Conservation (phyloP, 2,113 vertebrate species). For the Craseonycteris thonglongyai region DNA sequence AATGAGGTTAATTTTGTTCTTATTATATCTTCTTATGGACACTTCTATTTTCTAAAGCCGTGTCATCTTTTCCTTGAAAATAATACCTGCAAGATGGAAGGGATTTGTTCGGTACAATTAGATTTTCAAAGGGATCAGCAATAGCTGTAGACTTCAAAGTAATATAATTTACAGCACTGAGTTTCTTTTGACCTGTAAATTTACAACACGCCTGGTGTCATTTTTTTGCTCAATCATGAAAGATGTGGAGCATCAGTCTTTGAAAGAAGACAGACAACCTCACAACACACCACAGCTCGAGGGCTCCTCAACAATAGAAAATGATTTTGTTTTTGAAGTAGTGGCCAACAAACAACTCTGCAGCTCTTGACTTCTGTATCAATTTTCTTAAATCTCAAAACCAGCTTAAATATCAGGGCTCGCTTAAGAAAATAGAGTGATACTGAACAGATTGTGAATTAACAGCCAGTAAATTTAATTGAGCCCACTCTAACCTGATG, state of each 20-base stretch:
- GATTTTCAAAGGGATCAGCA: constrained; percentile 26
- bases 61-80: background rate
- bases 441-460: constrained; percentile 62
- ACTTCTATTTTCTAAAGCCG: background rate
- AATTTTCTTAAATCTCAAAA: constrained; percentile 47
- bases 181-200: constrained; percentile 9
- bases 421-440: background rate
- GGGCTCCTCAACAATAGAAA: background rate
- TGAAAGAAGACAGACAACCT: constrained; percentile 3
- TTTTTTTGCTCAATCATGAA: constrained; percentile 2
- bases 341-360: background rate
- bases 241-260: background rate
- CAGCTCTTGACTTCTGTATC: background rate
- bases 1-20: background rate
- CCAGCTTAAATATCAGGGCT: background rate
- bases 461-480: constrained; percentile 46
- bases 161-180: constrained; percentile 20
- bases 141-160: constrained; percentile 20
- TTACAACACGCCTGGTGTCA: background rate
- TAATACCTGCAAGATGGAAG: background rate
- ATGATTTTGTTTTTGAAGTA: constrained; percentile 36
- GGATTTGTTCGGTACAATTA: constrained; percentile 32
- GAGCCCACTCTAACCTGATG: background rate
- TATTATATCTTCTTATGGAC: background rate
- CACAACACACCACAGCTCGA: background rate